These are phyloP conservation scores for Drosophila fuyamai DNA, from an alignment of 1,140 invertebrate species.

Conservation along the genomic window DNA sequence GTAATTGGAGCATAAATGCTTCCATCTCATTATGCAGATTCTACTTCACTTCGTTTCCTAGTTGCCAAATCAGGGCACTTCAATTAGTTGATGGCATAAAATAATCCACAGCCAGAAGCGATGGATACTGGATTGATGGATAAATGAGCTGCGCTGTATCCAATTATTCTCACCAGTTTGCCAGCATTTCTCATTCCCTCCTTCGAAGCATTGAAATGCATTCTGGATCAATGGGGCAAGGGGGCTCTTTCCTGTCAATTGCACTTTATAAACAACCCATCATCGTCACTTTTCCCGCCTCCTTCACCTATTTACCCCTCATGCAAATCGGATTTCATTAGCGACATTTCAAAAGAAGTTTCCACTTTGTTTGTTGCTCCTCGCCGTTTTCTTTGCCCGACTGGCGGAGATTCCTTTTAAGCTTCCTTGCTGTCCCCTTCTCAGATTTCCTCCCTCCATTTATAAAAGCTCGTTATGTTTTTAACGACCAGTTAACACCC, in stretches of 20 bases:
- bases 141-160: constrained; percentile 16
- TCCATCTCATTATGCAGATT: constrained; percentile 76
- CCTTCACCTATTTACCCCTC: not conserved
- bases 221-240: constrained; percentile 27
- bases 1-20: constrained; percentile 77
- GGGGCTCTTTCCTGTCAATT: constrained; percentile 24
- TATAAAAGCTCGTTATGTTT: constrained; percentile 58
- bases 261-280: constrained; percentile 31
- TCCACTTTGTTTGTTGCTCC: constrained; percentile 56
- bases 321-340: constrained; percentile 77
- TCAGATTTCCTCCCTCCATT: constrained; percentile 3
- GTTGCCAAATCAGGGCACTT: constrained; percentile 68
- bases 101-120: constrained; percentile 36
- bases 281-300: not conserved
- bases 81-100: constrained; percentile 72
- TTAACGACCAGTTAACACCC: constrained; percentile 68
- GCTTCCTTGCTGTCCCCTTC: not conserved
- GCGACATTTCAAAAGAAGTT: constrained; percentile 65
- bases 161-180: not conserved
- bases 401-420: constrained; percentile 14
- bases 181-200: not conserved
- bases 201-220: constrained; percentile 32
- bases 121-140: constrained; percentile 52
- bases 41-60: constrained; percentile 9
- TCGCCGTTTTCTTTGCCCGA: constrained; percentile 37